phyloP scores from a whole-genome alignment of 2,888 invertebrate genomes.

The Drosophila macrospina region DNA sequence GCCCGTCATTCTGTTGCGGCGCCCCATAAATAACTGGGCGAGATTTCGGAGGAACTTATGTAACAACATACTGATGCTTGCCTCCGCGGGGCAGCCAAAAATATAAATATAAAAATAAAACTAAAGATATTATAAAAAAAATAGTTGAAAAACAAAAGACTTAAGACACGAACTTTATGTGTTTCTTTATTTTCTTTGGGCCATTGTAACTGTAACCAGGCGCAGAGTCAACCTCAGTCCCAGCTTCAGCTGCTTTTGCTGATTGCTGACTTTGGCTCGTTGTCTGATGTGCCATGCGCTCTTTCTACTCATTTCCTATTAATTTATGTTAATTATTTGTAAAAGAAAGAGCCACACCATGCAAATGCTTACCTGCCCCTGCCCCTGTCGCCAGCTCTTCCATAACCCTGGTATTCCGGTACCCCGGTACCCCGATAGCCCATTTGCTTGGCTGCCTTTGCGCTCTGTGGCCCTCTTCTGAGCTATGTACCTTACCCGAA shows the following conservation, averaged over 20 bases:
- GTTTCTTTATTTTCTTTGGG: conserved; percentile 42
- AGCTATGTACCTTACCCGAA: conserved; percentile 32
- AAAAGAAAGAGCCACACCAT: conserved; percentile 69
- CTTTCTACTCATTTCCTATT: conserved; percentile 73
- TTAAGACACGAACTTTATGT: conserved; percentile 60
- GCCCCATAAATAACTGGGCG: conserved; percentile 62
- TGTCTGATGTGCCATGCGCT: conserved; percentile 39
- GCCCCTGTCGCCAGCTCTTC: not conserved
- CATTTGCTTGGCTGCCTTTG: conserved; percentile 44
- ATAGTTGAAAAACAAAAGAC: conserved; percentile 61
- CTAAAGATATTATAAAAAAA: not conserved
- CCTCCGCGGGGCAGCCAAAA: conserved; percentile 17
- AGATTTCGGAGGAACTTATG: conserved; percentile 38
- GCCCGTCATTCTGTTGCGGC: conserved; percentile 51
- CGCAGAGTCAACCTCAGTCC: not conserved
- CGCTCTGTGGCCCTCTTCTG: conserved; percentile 43
- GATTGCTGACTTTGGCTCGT: conserved; percentile 16
- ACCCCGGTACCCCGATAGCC: conserved; percentile 32
- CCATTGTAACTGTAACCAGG: conserved; percentile 59
- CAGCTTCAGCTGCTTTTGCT: conserved; percentile 1
- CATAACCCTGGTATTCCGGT: conserved; percentile 27
- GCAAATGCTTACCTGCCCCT: not conserved
- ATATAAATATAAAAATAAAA: conserved; percentile 10
- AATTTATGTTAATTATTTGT: conserved; percentile 77
- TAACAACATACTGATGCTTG: conserved; percentile 15